Base-by-base conservation (phyloP, 2,797 vertebrate genomes). In the Adelosebastes latens region DNA sequence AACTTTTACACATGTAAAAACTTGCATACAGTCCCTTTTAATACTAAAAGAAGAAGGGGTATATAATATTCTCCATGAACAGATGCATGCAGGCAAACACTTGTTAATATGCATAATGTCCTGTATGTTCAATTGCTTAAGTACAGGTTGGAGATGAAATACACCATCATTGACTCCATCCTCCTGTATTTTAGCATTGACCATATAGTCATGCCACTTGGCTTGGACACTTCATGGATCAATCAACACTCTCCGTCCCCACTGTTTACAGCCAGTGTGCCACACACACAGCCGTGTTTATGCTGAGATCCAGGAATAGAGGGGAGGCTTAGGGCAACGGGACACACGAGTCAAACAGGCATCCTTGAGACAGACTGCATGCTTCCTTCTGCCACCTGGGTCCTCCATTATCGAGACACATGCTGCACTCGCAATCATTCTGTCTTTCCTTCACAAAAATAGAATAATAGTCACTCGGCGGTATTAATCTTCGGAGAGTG, bases 201-300 rank as follows among this genome's bases (percentile, higher is more conserved):
- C 29, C 32, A 12, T 12, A 10, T 12, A 14, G 34, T 52, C 14
- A 22, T 58, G 66, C 58, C 61, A 42, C 68, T 55, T 68, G 46
- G 64, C 22, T 24, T 27, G 39, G 24, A 49, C 36, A 36, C n/a
- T 64, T 60, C 58, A 36, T 4, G 72, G 46, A 67, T 70, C 42
- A 73, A 59, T 79, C 70, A 80, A 59, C 49, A 49, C 69, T 27
- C 46, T 76, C 46, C 56, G 7, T 70, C 52, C 22, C 46, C 65
- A 62, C 67, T 80, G 77, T 86, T 83, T 76, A 82, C 62, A 85
- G 24, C 36, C 71, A 25, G 61, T 22, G 32, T 80, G 73, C 63
- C 71, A 27, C 68, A 65, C 71, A 52, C 82, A 81, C 62, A 80
- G 29, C 68, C 29, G 9, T 84, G 85, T 87, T 88, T 87, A 81